These are phyloP conservation scores for Caerostris extrusa DNA, from an alignment of 1,140 invertebrate genomes.

Conservation along the genomic window DNA sequence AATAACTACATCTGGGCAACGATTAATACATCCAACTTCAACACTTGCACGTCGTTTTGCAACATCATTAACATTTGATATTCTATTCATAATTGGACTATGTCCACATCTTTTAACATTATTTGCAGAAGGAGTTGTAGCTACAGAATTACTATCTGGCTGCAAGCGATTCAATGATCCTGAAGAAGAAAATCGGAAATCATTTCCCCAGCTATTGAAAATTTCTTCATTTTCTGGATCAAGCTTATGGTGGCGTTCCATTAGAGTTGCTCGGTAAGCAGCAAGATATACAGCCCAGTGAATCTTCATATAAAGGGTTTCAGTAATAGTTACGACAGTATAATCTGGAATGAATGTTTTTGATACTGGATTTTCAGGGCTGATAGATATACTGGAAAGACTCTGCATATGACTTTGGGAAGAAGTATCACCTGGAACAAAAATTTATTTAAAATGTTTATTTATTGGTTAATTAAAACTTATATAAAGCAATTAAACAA, in stretches of 20 bases:
- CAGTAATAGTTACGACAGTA: conserved; percentile 85
- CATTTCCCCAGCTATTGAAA: conserved; percentile 71
- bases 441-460: too few relatives aligned
- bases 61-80: neutral
- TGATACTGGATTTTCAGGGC: conserved; percentile 51
- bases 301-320: conserved; percentile 80
- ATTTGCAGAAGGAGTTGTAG: conserved; percentile 5
- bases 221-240: conserved; percentile 73
- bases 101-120: conserved; percentile 18
- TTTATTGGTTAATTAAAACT: too few relatives aligned
- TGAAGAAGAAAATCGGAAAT: conserved; percentile 54
- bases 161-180: conserved; percentile 66
- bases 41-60: conserved; percentile 67
- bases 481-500: too few relatives aligned
- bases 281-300: conserved; percentile 79
- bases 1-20: conserved; percentile 42
- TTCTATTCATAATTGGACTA: conserved; percentile 54
- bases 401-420: conserved; percentile 64
- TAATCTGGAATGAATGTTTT: conserved; percentile 94
- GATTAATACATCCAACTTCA: conserved; percentile 70
- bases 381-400: conserved; percentile 59
- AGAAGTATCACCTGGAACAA: conserved; percentile 41
- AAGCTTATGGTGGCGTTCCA: conserved; percentile 78
- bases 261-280: conserved; percentile 78
- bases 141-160: conserved; percentile 1